A percentile compares a stretch with the other conserved stretches of the same genome.
Evolutionary conservation across 2,797 vertebrate species (phyloP).

Genomic region (Caiman crocodilus): DNA sequence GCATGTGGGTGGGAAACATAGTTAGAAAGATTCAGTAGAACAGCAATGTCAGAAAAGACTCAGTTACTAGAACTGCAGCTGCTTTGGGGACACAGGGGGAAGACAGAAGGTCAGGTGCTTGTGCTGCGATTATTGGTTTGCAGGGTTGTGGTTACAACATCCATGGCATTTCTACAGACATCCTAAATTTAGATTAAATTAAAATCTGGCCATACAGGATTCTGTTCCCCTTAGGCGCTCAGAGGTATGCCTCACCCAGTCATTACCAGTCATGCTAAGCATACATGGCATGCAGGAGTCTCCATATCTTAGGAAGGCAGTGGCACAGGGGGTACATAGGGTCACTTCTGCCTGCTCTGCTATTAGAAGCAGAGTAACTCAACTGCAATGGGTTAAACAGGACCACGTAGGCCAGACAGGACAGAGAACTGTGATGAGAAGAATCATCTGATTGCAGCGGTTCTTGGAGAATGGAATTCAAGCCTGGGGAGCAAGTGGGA

Average conservation of each 20-base stretch:
- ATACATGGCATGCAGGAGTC: not conserved
- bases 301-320: not conserved
- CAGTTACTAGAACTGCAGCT: not conserved
- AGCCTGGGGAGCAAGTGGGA: not conserved
- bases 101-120: not conserved
- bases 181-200: not conserved
- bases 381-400: not conserved
- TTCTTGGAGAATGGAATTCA: not conserved
- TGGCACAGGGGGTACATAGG: not conserved
- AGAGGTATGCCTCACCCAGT: not conserved
- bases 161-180: too few species aligned
- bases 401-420: not conserved
- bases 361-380: not conserved
- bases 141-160: too few species aligned
- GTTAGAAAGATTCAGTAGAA: not conserved
- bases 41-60: not conserved
- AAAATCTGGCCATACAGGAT: not conserved
- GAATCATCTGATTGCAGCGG: too few species aligned
- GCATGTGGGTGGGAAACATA: not conserved
- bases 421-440: not conserved
- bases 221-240: not conserved
- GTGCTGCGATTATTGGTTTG: not conserved
- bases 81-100: not conserved
- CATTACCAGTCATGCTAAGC: not conserved
- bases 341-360: not conserved